phyloP scores from a whole-genome alignment of 2,113 vertebrate genomes.

The Xenotilapia longispinis region DNA sequence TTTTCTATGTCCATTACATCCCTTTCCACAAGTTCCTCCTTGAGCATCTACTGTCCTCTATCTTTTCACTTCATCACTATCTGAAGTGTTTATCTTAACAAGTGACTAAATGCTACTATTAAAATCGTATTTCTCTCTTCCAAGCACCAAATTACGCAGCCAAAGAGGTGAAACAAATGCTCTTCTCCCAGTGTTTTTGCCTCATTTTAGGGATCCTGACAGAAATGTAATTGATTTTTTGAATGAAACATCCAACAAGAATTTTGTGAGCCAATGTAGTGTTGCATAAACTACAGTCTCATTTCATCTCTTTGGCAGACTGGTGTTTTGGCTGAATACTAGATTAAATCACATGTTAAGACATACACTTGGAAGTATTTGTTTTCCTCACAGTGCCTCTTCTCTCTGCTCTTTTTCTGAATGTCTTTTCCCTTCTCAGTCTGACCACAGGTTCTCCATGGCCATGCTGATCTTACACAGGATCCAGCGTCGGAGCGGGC shows the following conservation, averaged over 20 bases:
- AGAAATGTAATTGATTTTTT: background rate
- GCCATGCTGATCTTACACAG: constrained; percentile 84
- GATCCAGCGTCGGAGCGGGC: constrained; percentile 91
- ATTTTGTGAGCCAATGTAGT: background rate
- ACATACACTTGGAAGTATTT: constrained; percentile 14
- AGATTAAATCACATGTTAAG: constrained; percentile 32
- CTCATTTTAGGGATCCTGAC: background rate
- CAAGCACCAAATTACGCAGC: background rate
- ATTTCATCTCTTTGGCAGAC: background rate
- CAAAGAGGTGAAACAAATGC: background rate
- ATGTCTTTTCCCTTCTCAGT: constrained; percentile 62
- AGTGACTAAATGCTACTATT: background rate
- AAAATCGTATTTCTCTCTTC: background rate
- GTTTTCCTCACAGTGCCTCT: background rate
- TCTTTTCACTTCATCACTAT: background rate
- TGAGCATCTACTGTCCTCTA: background rate
- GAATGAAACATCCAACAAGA: background rate
- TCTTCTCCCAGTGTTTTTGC: background rate
- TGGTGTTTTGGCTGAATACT: background rate
- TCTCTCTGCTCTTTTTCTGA: background rate
- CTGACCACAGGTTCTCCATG: constrained; percentile 81
- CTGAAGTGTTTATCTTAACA: constrained; percentile 38
- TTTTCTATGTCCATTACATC: background rate
- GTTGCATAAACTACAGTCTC: background rate
- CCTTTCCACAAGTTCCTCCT: background rate